Evolutionary conservation across 2,113 vertebrate genomes (phyloP).

Genomic region (Sorex fumeus): DNA sequence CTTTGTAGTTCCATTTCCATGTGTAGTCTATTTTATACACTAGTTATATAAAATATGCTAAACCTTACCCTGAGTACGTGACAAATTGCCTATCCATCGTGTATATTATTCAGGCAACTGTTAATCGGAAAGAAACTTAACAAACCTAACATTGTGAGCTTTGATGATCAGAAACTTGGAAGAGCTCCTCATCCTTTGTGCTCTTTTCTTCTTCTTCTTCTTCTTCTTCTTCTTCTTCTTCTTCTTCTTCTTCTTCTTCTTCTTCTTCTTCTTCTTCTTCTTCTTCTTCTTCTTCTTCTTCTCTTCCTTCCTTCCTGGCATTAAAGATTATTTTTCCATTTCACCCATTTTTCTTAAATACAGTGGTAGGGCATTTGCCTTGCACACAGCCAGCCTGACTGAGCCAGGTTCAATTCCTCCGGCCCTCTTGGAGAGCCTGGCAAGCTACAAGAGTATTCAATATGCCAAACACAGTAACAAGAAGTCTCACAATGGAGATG

Average conservation of each 20-base stretch:
- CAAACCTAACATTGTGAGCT: background rate
- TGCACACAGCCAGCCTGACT: too few relatives aligned
- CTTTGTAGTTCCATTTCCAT: conserved; percentile 71
- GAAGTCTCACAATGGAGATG: too few relatives aligned
- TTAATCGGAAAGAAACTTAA: conserved; percentile 41
- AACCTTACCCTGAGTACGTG: conserved; percentile 58
- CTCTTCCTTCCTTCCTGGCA: background rate
- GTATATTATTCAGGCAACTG: background rate
- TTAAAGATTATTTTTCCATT: background rate
- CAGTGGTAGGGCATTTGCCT: too few relatives aligned
- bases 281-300: too few relatives aligned
- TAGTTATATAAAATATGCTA: conserved; percentile 6
- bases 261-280: too few relatives aligned
- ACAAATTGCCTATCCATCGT: background rate
- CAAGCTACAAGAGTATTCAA: too few relatives aligned
- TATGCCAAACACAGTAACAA: too few relatives aligned
- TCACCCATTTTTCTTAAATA: background rate
- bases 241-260: too few relatives aligned
- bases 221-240: too few relatives aligned
- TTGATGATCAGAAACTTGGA: background rate
- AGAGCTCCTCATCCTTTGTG: background rate
- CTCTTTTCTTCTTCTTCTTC: background rate
- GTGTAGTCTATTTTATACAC: conserved; percentile 59
- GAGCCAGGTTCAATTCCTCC: too few relatives aligned
- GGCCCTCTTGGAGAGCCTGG: too few relatives aligned